A percentile compares a stretch with the other conserved stretches of the same genome.
phyloP scores from a whole-genome alignment of 1,140 invertebrate species.

The Aphidius gifuensis region DNA sequence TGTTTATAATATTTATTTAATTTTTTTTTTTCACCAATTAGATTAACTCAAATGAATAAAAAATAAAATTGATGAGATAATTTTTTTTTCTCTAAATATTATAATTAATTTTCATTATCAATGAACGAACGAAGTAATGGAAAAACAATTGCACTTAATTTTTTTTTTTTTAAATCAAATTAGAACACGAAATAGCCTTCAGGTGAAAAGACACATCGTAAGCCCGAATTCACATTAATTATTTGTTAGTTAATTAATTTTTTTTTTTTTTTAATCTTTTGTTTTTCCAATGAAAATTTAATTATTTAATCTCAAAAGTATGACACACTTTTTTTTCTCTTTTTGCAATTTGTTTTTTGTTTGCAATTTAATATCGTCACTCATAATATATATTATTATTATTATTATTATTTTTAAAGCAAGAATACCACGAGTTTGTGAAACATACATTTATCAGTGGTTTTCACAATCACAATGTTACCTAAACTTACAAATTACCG shows the following conservation, averaged over 20 bases:
- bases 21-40: constrained; percentile 8
- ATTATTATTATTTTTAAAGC: too few relatives aligned
- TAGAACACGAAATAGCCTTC: constrained; percentile 6
- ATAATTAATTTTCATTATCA: neutral
- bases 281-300: too few relatives aligned
- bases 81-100: too few relatives aligned
- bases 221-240: constrained; percentile 17
- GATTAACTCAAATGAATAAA: neutral
- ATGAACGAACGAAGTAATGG: neutral
- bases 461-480: constrained; percentile 49
- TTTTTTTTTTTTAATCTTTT: constrained; percentile 1
- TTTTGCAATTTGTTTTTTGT: neutral
- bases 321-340: neutral
- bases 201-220: constrained; percentile 21
- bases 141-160: constrained; percentile 19
- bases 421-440: constrained; percentile 6
- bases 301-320: neutral
- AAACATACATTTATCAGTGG: constrained; percentile 30
- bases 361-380: neutral
- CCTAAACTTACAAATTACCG: constrained; percentile 54
- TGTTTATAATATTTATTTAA: constrained; percentile 31
- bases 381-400: too few relatives aligned
- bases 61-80: neutral
- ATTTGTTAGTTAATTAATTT: constrained; percentile 1
- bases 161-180: constrained; percentile 6